Percentiles rank a stretch among this genome's conserved stretches.
phyloP scores from a whole-genome alignment of 2,797 vertebrate species.

The Gambusia yucatana region DNA sequence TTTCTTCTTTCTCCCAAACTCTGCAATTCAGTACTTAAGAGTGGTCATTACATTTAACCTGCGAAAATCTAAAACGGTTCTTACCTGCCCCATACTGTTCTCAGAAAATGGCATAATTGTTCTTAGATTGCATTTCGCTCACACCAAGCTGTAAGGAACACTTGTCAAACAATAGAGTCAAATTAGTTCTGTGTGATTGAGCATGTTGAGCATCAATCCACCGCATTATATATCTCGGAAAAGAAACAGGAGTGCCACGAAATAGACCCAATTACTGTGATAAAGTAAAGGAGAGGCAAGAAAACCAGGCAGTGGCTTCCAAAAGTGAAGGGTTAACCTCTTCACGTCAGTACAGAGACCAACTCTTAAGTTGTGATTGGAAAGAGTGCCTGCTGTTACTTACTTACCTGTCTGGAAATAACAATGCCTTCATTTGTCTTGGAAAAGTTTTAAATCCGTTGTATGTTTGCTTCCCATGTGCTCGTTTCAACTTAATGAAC shows the following conservation, averaged over 20 bases:
- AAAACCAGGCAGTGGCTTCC: slow-evolving; percentile 71
- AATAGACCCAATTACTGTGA: slow-evolving; percentile 82
- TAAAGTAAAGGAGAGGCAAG: slow-evolving; percentile 72
- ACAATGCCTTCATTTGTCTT: slow-evolving; percentile 45
- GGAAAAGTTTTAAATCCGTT: slow-evolving; percentile 22
- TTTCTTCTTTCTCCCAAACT: slow-evolving; percentile 42
- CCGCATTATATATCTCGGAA: slow-evolving; percentile 80
- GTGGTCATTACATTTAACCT: slow-evolving; percentile 81
- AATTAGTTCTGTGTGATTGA: slow-evolving; percentile 87
- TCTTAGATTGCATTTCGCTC: slow-evolving; percentile 85
- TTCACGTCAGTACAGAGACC: slow-evolving; percentile 68
- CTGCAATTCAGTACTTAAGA: slow-evolving; percentile 59
- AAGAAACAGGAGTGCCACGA: slow-evolving; percentile 80
- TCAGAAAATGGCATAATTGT: slow-evolving; percentile 83
- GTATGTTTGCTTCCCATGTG: not conserved
- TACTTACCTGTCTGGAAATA: slow-evolving; percentile 52
- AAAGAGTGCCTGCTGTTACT: slow-evolving; percentile 67
- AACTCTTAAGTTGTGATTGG: slow-evolving; percentile 74
- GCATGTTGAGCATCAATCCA: slow-evolving; percentile 80
- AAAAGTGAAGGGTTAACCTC: slow-evolving; percentile 80
- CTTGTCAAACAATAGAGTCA: slow-evolving; percentile 86
- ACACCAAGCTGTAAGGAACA: slow-evolving; percentile 82
- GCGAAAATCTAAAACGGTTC: slow-evolving; percentile 76
- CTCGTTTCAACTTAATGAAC: slow-evolving; percentile 9
- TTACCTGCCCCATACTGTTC: slow-evolving; percentile 83